Base-by-base conservation (phyloP, 1,140 invertebrate genomes). In the Drosophila sucinea region DNA sequence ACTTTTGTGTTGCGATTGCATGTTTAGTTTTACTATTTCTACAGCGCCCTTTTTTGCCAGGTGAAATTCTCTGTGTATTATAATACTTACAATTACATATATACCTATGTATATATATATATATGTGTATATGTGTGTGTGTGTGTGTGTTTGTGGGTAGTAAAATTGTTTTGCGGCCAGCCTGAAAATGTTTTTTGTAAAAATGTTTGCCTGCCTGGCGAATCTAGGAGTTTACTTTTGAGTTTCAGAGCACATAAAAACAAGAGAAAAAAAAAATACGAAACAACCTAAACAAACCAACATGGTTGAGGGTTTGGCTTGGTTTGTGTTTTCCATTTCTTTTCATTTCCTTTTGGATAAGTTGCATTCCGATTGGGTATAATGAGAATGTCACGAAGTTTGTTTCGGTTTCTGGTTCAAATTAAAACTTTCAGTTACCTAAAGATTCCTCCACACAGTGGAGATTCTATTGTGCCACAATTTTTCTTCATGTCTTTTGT, bases 141-240 rank as follows among this genome's bases (percentile, higher is more conserved):
- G 10, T 8, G 10, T 40, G 10, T 40, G 10, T 40, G 30, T 47
- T 7, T 47, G 44, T 47, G 10, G 7, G 79, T 85, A 62, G 66
- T 84, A 61, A 83, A 83, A 83, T 84, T 84, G 81, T 85, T 85
- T 84, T 84, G 66, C 62, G 77, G 81, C 81, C 69, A 25, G 73
- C 51, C 51, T 54, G 60, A 60, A 83, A 79, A 80, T 76, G 44
- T 57, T 56, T 29, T 56, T 29, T 56, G 54, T n/a, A 32, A 30
- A 56, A 30, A 32, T 56, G 54, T 32, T 57, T 32, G 55, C 55
- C 55, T 58, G 56, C 56, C 32, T 35, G 56, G 56, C 11, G 17
- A 58, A 27, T 51, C 56, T 38, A 25, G 17, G 30, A 58, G n/a
- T 35, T 58, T 35, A 23, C 56, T 58, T 32, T 35, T 4, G 32